These are phyloP conservation scores for Enteromius treurensis DNA, from an alignment of 2,797 vertebrate genomes.

Conservation along the genomic window DNA sequence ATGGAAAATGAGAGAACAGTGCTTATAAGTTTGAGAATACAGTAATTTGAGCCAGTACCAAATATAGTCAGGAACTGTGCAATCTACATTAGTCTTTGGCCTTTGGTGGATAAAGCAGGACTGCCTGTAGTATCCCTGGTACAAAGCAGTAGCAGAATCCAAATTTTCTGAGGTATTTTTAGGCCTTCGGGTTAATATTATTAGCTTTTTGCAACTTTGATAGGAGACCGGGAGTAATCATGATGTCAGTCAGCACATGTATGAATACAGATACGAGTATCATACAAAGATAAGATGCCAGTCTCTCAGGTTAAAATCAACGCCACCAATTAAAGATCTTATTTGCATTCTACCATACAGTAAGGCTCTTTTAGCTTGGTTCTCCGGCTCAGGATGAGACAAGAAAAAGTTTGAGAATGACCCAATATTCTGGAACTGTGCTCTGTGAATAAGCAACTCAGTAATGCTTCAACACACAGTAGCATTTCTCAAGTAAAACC, in stretches of 20 bases:
- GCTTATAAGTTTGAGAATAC: neutral
- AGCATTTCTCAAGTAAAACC: neutral
- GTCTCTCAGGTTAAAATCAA: constrained; percentile 7
- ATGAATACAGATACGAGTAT: neutral
- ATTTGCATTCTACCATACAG: neutral
- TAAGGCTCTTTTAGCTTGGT: neutral
- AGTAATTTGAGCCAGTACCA: neutral
- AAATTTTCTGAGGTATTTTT: constrained; percentile 25
- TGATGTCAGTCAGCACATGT: constrained; percentile 16
- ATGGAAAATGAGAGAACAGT: constrained; percentile 21
- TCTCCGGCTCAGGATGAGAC: neutral
- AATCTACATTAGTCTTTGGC: constrained; percentile 22
- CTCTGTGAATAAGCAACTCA: constrained; percentile 4
- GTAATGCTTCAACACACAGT: constrained; percentile 7
- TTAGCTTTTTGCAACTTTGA: neutral
- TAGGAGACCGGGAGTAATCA: neutral
- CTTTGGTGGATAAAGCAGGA: neutral
- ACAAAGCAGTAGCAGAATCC: constrained; percentile 6
- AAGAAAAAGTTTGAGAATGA: neutral
- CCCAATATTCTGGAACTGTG: neutral
- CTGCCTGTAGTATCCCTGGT: neutral
- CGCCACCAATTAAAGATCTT: neutral
- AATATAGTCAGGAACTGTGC: neutral
- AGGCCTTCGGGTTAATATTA: neutral
- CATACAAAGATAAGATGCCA: constrained; percentile 6